These are phyloP conservation scores for Lanistes nyassanus DNA, from an alignment of 1,140 invertebrate genomes.

Conservation along the genomic window DNA sequence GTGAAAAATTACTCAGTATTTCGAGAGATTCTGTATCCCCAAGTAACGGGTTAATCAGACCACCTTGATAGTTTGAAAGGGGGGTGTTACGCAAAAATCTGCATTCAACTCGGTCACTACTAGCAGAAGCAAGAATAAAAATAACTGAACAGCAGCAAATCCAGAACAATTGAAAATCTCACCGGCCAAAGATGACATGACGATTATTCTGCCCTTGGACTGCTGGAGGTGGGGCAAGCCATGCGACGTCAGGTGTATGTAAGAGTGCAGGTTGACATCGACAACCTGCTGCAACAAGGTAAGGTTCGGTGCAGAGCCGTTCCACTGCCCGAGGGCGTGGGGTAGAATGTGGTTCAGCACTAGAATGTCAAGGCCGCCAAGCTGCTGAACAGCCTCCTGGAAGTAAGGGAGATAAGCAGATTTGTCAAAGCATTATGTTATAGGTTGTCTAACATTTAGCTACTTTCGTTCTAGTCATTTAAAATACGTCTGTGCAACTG, in stretches of 20 bases:
- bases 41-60: too few relatives aligned
- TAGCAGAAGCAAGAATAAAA: too few relatives aligned
- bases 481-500: background rate
- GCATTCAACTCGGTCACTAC: too few relatives aligned
- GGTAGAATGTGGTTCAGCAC: conserved; percentile 60
- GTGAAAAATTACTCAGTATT: too few relatives aligned
- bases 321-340: conserved; percentile 49
- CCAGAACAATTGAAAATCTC: too few relatives aligned
- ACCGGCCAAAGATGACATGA: conserved; percentile 59
- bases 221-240: conserved; percentile 49
- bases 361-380: conserved; percentile 59
- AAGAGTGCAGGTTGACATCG: conserved; percentile 59
- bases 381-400: conserved; percentile 42
- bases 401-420: background rate
- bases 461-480: background rate
- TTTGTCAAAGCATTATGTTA: background rate
- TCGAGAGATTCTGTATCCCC: too few relatives aligned
- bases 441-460: background rate
- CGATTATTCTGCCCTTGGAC: conserved; percentile 53
- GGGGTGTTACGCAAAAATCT: too few relatives aligned
- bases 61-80: too few relatives aligned
- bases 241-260: conserved; percentile 59
- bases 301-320: conserved; percentile 48
- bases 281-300: conserved; percentile 44
- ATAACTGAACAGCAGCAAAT: too few relatives aligned